Base-by-base conservation (phyloP, 2,113 vertebrate species). In the Channa argus region DNA sequence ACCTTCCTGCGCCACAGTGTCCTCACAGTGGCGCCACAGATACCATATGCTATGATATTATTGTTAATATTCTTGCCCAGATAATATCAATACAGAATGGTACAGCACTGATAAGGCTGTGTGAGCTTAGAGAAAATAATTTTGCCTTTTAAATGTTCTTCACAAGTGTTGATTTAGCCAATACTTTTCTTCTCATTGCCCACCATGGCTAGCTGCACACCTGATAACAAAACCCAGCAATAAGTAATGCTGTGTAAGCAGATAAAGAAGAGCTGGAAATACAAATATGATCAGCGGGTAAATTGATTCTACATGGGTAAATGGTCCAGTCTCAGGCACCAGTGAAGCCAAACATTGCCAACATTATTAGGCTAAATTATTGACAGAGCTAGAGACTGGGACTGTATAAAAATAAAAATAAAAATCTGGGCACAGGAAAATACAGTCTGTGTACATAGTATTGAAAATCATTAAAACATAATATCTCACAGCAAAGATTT, bases 141-240 rank as follows among this genome's bases (percentile, higher is more conserved):
- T 7, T 50, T 50, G 7, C 46, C 46, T 50, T 74, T 50, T 4
- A 47, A 67, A 7, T 54, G 54, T 82, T 84, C 33, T 60, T 71
- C 63, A 63, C 39, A 3, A 68, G 38, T 64, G 76, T 82, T 86
- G 65, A 46, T 78, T 80, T 51, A 80, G 74, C 69, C 37, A 34
- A 34, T 59, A 14, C 56, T 33, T 65, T 50, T 55, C 53, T 47
- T 63, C 50, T 73, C 77, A 65, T 77, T 79, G 50, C 15, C 58
- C 0, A n/a, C 24, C 80, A 80, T 45, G 82, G 72, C 52, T 52
- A 63, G 73, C 74, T 53, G 85, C 77, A 71, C 86, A 84, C 79
- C 83, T 86, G 84, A 87, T 88, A 90, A 71, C 86, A 79, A 89
- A 85, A 79, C 15, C 49, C 59, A 45, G 76, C 61, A 65, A 68